Evolutionary conservation across 2,888 invertebrate genomes (phyloP).

Genomic region (Tenthredo amoena): DNA sequence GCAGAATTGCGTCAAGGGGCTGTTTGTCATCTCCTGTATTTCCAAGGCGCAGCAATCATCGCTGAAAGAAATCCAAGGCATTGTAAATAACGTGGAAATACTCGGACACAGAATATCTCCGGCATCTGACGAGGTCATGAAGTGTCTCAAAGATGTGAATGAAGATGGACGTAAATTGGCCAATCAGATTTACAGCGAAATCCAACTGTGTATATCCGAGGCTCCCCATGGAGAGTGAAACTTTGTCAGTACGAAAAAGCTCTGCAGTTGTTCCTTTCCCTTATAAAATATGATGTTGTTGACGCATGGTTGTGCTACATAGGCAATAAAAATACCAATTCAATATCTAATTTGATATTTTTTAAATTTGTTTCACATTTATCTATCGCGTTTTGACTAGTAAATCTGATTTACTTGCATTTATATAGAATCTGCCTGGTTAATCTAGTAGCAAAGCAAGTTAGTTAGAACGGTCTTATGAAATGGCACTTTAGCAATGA

Average conservation of each 20-base stretch:
- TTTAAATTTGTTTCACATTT: background rate
- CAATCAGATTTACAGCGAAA: conserved; percentile 12
- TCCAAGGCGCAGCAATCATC: background rate
- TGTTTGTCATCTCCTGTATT: background rate
- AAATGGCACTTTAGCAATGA: conserved; percentile 48
- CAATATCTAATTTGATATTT: background rate
- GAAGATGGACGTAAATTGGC: conserved; percentile 16
- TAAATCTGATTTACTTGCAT: background rate
- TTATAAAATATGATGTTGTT: background rate
- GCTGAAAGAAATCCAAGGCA: background rate
- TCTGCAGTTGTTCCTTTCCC: background rate
- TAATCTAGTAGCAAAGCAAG: conserved; percentile 1
- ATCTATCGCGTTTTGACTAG: background rate
- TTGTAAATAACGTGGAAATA: background rate
- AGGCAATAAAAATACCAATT: background rate
- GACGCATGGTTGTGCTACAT: background rate
- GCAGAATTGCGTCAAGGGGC: background rate
- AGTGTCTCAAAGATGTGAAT: background rate
- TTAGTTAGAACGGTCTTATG: conserved; percentile 21
- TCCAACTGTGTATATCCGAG: background rate
- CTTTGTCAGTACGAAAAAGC: background rate
- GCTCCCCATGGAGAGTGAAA: background rate
- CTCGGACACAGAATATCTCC: background rate
- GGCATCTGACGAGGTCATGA: background rate
- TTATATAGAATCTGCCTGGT: background rate